A percentile compares a stretch with the other conserved stretches of the same genome.
phyloP scores from a whole-genome alignment of 2,888 invertebrate species.

The Athalia rosae region DNA sequence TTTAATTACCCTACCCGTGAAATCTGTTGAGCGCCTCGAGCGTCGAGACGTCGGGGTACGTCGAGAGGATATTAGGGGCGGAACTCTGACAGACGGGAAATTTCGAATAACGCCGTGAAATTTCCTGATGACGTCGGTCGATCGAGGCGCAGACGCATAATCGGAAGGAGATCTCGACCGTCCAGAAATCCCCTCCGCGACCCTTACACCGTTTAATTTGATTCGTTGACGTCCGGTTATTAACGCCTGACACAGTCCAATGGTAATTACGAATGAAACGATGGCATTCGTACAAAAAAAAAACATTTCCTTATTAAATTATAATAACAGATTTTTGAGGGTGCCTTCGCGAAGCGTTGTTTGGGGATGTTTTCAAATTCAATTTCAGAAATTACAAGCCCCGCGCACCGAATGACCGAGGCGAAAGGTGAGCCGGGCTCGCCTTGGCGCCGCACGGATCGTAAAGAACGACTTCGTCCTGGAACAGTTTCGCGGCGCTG shows the following conservation, averaged over 20 bases:
- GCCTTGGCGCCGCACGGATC: slow-evolving; percentile 64
- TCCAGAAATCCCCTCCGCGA: neutral
- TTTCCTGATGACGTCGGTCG: slow-evolving; percentile 14
- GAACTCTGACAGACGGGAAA: slow-evolving; percentile 37
- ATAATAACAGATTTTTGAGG: too few species aligned
- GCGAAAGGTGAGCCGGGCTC: slow-evolving; percentile 61
- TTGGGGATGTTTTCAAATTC: neutral
- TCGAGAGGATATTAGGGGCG: slow-evolving; percentile 42
- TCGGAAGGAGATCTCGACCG: neutral
- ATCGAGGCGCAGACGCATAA: neutral
- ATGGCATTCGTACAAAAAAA: too few species aligned
- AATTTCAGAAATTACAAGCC: neutral
- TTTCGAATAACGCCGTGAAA: slow-evolving; percentile 36
- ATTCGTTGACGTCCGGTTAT: too few species aligned
- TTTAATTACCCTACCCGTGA: slow-evolving; percentile 31
- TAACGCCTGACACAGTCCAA: too few species aligned
- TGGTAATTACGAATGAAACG: too few species aligned
- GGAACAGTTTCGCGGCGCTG: slow-evolving; percentile 49
- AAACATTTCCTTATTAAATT: too few species aligned
- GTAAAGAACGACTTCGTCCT: slow-evolving; percentile 59
- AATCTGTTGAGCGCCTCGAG: neutral
- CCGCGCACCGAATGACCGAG: slow-evolving; percentile 47
- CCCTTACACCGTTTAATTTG: slow-evolving; percentile 1
- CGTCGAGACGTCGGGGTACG: slow-evolving; percentile 21
- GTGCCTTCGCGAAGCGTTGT: neutral